Percentiles rank a stretch among this genome's conserved stretches.
Conservation (phyloP, 2,797 vertebrate genomes). For the Clarias laeviceps region DNA sequence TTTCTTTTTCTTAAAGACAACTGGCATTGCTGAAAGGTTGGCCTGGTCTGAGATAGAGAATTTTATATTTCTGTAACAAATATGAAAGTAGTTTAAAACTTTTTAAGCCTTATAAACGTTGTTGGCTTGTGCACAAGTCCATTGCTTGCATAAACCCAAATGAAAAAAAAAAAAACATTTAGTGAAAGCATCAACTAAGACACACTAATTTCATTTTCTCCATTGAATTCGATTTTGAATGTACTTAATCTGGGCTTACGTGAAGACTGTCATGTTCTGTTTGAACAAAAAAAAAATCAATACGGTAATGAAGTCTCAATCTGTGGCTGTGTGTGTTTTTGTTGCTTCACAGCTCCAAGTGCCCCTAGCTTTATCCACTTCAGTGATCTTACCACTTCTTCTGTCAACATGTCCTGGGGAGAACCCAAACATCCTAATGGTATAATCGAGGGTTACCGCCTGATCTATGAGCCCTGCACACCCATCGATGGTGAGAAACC, state of each 20-base stretch:
- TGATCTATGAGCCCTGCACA: conserved; percentile 85
- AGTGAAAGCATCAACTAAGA: neutral
- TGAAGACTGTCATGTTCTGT: conserved; percentile 8
- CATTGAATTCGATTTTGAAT: neutral
- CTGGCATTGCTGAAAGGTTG: conserved; percentile 29
- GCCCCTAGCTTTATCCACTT: conserved; percentile 81
- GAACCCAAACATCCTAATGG: conserved; percentile 82
- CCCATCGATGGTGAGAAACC: conserved; percentile 85
- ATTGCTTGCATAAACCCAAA: neutral
- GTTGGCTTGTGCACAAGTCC: neutral
- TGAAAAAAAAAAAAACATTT: neutral
- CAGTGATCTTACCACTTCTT: conserved; percentile 87
- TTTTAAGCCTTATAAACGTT: neutral
- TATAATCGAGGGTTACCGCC: conserved; percentile 82
- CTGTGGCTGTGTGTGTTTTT: conserved; percentile 7
- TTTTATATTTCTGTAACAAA: conserved; percentile 28
- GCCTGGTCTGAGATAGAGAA: conserved; percentile 11
- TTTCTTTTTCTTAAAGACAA: conserved; percentile 24
- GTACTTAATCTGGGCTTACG: neutral
- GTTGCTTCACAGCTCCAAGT: conserved; percentile 79
- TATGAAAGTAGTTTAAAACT: conserved; percentile 11
- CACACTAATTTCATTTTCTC: neutral
- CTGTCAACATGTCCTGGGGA: conserved; percentile 88
- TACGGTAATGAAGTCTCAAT: conserved; percentile 7
- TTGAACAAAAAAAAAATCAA: conserved; percentile 16